Conservation (phyloP, 2,797 vertebrate genomes). For the Lepus townsendii region DNA sequence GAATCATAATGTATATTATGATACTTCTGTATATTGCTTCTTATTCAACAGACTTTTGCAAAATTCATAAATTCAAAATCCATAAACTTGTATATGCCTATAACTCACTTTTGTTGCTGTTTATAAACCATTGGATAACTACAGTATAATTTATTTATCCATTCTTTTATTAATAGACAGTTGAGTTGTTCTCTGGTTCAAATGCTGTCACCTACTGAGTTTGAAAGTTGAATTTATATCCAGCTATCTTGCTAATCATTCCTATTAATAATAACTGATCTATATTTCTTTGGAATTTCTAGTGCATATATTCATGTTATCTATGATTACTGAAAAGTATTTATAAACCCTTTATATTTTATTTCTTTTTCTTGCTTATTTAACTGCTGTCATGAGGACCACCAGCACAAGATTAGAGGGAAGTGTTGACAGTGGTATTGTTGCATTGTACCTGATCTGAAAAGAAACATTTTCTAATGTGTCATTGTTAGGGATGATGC, state of each 20-base stretch:
- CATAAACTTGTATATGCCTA: constrained; percentile 7
- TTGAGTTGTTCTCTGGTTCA: neutral
- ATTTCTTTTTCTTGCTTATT: constrained; percentile 4
- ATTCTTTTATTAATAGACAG: constrained; percentile 23
- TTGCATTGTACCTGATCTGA: neutral
- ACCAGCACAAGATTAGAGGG: neutral
- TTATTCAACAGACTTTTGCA: constrained; percentile 32
- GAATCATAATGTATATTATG: neutral
- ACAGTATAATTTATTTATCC: neutral
- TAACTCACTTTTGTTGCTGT: constrained; percentile 38
- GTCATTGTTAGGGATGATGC: neutral
- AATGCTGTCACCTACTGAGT: neutral
- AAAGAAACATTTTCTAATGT: constrained; percentile 1
- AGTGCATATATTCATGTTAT: neutral
- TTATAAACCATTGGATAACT: neutral
- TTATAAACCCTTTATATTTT: neutral
- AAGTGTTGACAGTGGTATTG: neutral
- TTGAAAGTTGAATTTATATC: constrained; percentile 20
- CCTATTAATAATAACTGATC: neutral
- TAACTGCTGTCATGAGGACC: neutral
- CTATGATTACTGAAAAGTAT: neutral
- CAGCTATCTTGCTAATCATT: neutral
- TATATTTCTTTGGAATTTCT: constrained; percentile 36
- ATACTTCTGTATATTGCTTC: constrained; percentile 31
- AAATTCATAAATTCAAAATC: no score